Conservation (phyloP, 2,888 invertebrate species). For the Cheilosia vernalis region DNA sequence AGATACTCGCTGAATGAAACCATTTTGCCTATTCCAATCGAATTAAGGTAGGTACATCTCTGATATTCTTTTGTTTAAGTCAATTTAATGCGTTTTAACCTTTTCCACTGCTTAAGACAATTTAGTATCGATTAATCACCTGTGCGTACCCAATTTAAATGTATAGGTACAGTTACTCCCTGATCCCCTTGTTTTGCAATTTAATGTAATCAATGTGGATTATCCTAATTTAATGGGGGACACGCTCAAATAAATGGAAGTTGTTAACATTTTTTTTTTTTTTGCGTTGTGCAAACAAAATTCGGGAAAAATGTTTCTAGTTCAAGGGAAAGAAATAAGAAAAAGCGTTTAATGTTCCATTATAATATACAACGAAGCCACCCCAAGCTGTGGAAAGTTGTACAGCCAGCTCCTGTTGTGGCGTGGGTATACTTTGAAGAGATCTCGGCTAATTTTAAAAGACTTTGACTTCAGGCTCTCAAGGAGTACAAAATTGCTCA, state of each 20-base stretch:
- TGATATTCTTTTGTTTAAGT: not conserved
- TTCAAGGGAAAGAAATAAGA: not conserved
- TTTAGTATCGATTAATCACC: slow-evolving; percentile 3
- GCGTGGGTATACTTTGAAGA: not conserved
- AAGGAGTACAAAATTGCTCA: not conserved
- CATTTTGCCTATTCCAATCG: too few species aligned
- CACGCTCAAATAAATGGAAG: slow-evolving; percentile 3
- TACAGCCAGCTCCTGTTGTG: not conserved
- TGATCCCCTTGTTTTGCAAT: not conserved
- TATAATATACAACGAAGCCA: not conserved
- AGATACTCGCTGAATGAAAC: too few species aligned
- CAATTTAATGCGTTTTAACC: not conserved
- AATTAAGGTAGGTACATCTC: too few species aligned
- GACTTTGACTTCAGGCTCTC: not conserved
- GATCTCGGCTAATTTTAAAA: not conserved
- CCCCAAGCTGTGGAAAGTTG: not conserved
- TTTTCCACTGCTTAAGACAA: not conserved
- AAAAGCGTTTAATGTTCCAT: not conserved
- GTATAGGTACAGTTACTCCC: not conserved
- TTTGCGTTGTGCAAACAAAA: not conserved
- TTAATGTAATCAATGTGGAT: slow-evolving; percentile 3
- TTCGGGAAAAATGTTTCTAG: not conserved
- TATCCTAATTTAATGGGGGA: slow-evolving; percentile 2
- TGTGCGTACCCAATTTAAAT: not conserved
- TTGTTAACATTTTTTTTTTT: not conserved